A percentile compares a stretch with the other conserved stretches of the same genome.
phyloP scores from a whole-genome alignment of 2,888 invertebrate genomes.

The Scotopteryx bipunctaria region DNA sequence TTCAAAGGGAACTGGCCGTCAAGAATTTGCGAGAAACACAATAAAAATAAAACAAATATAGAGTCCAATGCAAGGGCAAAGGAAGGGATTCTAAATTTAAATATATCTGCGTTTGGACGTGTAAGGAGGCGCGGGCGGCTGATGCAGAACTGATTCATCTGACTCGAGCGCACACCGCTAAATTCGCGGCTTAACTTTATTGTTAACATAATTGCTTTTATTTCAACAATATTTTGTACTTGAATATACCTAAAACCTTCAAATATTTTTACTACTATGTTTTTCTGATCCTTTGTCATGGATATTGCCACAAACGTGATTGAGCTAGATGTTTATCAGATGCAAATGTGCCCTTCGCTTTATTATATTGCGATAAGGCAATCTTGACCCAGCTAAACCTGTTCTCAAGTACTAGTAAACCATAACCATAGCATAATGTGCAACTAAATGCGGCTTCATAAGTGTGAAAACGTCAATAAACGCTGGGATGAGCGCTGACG shows the following conservation, averaged over 20 bases:
- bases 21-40: slow-evolving; percentile 54
- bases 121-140: slow-evolving; percentile 74
- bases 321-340: slow-evolving; percentile 23
- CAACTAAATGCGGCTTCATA: slow-evolving; percentile 41
- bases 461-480: slow-evolving; percentile 45
- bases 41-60: slow-evolving; percentile 50
- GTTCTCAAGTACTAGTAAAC: slow-evolving; percentile 17
- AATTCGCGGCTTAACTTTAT: slow-evolving; percentile 67
- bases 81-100: slow-evolving; percentile 77
- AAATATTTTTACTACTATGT: no score
- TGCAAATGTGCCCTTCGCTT: slow-evolving; percentile 26
- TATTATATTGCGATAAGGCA: slow-evolving; percentile 30
- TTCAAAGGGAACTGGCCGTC: slow-evolving; percentile 58
- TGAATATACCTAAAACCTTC: no score
- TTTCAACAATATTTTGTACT: no score
- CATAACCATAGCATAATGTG: no score
- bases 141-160: slow-evolving; percentile 79
- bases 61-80: slow-evolving; percentile 59
- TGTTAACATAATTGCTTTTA: slow-evolving; percentile 77
- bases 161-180: slow-evolving; percentile 65
- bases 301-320: slow-evolving; percentile 24
- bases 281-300: slow-evolving; percentile 36
- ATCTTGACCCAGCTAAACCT: slow-evolving; percentile 33
- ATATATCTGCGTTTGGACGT: slow-evolving; percentile 64
- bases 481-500: slow-evolving; percentile 57